These are phyloP conservation scores for Hydractinia symbiolongicarpus DNA, from an alignment of 30 jellyfish, hydroid and myxozoan species.

Conservation along the genomic window DNA sequence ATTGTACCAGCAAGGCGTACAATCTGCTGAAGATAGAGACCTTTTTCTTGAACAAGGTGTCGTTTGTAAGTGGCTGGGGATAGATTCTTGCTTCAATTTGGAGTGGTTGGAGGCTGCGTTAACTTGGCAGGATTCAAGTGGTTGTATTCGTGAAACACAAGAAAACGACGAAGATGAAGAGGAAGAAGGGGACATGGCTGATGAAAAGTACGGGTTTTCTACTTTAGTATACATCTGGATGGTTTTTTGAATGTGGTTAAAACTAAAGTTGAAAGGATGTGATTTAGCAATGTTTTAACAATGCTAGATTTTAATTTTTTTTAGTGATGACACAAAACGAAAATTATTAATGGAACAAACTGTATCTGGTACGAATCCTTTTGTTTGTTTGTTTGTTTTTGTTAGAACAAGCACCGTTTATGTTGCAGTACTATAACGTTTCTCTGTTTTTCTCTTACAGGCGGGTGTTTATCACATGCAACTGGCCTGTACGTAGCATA, in stretches of 20 bases:
- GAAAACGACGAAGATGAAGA: not conserved
- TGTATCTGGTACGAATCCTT: no score
- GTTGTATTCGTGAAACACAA: not conserved
- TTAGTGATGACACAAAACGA: no score
- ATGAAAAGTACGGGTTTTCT: no score
- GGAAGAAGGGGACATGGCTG: no score
- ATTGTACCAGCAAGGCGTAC: not conserved
- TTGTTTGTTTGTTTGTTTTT: no score
- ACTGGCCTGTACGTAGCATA: conserved; percentile 21
- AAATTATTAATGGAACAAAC: no score
- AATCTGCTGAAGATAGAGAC: not conserved
- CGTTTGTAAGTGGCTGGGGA: not conserved
- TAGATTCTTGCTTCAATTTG: not conserved
- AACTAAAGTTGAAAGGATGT: no score
- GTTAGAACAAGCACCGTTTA: no score
- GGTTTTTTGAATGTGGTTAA: no score
- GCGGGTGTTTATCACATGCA: conserved; percentile 21
- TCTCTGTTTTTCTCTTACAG: not conserved
- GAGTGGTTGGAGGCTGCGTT: not conserved
- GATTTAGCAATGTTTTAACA: no score
- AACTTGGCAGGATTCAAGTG: not conserved
- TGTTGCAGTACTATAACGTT: not conserved
- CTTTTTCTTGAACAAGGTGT: conserved; percentile 18
- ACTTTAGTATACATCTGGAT: no score
- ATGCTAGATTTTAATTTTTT: no score